Percentiles rank a stretch among this genome's conserved stretches.
phyloP scores from a whole-genome alignment of 2,797 vertebrate species.

The Eremophila alpestris region DNA sequence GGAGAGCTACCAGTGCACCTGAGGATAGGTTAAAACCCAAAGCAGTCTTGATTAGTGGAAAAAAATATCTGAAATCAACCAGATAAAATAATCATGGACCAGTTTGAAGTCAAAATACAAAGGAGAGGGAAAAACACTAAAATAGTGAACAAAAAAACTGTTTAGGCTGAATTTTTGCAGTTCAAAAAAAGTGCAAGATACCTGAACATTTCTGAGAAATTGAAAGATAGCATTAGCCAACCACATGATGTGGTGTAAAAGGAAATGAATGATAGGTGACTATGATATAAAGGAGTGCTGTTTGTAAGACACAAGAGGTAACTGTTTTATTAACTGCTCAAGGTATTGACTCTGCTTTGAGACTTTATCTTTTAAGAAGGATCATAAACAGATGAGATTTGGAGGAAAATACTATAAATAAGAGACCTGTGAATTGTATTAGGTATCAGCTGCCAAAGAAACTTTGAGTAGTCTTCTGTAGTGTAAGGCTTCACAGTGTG shows the following conservation, averaged over 20 bases:
- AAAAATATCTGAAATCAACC: neutral
- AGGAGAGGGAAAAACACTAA: neutral
- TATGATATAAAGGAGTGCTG: neutral
- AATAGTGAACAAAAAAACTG: neutral
- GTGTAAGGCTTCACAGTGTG: neutral
- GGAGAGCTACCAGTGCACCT: neutral
- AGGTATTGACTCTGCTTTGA: neutral
- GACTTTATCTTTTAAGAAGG: neutral
- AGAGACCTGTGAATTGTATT: neutral
- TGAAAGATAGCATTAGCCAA: neutral
- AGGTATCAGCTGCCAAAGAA: neutral
- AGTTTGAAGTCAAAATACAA: neutral
- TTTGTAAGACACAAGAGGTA: neutral
- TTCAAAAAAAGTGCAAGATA: neutral
- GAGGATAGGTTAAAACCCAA: neutral
- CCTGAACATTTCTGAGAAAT: neutral
- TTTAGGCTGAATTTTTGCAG: neutral
- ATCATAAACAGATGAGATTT: neutral
- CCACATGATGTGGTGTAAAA: neutral
- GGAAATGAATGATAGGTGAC: neutral
- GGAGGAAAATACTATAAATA: neutral
- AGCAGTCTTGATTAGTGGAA: neutral
- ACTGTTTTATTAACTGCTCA: neutral
- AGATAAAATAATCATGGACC: neutral
- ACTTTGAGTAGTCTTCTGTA: neutral